Percentiles rank a stretch among this genome's conserved stretches.
phyloP scores from a whole-genome alignment of 2,888 invertebrate species.

The Dicyrtoma fusca region DNA sequence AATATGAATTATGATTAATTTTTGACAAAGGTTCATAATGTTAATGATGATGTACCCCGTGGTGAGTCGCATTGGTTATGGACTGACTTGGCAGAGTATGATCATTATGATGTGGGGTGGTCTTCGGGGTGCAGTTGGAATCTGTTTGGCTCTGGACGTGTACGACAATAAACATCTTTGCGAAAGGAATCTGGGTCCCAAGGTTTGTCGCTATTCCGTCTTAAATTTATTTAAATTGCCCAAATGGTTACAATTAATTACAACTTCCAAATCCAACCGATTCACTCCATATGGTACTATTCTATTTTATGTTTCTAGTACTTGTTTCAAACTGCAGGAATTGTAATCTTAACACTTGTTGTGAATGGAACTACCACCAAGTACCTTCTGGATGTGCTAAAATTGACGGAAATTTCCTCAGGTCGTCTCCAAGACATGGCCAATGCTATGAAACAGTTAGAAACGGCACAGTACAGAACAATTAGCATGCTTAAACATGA shows the following conservation, averaged over 20 bases:
- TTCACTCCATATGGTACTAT: not conserved
- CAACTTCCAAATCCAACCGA: too few species aligned
- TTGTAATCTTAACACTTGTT: conserved; percentile 65
- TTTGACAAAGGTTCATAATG: conserved; percentile 61
- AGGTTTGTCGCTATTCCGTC: conserved; percentile 37
- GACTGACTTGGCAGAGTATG: conserved; percentile 66
- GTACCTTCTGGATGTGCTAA: conserved; percentile 63
- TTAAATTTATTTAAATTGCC: too few species aligned
- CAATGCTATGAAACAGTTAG: conserved; percentile 64
- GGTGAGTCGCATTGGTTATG: conserved; percentile 65
- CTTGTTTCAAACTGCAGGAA: conserved; percentile 65
- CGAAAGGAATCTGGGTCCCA: conserved; percentile 43
- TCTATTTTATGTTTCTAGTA: conserved; percentile 57
- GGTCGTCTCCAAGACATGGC: conserved; percentile 66
- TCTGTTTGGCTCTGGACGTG: conserved; percentile 66
- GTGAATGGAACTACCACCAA: conserved; percentile 67
- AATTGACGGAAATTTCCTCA: conserved; percentile 63
- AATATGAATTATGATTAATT: too few species aligned
- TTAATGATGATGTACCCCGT: conserved; percentile 64
- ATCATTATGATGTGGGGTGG: conserved; percentile 68
- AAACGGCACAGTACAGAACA: conserved; percentile 63
- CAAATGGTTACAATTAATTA: too few species aligned
- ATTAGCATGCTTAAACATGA: conserved; percentile 65
- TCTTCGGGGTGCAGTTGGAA: conserved; percentile 64
- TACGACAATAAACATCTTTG: conserved; percentile 61